Percentiles rank a stretch among this genome's conserved stretches.
These are phyloP conservation scores for Butorides virescens DNA, from an alignment of 2,113 vertebrate species.

Conservation along the genomic window DNA sequence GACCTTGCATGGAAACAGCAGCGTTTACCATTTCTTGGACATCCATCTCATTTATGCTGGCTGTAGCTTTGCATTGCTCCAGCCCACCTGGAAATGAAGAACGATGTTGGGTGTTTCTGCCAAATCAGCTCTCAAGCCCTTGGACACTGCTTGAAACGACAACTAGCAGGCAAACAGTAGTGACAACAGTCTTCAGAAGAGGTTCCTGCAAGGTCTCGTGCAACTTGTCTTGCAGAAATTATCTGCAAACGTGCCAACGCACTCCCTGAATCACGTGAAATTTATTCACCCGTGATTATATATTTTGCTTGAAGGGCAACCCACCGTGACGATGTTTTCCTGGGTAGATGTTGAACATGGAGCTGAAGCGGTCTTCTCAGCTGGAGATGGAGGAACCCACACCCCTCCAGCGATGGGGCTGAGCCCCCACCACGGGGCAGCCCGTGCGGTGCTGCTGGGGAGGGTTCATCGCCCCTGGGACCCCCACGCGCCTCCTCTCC, in stretches of 20 bases:
- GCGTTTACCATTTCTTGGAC: neutral
- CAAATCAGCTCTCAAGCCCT: neutral
- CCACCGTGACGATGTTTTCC: accelerated
- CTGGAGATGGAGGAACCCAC: neutral
- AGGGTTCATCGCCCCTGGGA: neutral
- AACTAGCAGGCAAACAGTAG: neutral
- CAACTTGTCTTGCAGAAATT: neutral
- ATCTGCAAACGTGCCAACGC: accelerated
- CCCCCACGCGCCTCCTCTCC: accelerated
- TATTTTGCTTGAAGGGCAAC: neutral
- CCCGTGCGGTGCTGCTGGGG: neutral
- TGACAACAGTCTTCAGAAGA: neutral
- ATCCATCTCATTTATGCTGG: neutral
- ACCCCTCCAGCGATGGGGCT: neutral
- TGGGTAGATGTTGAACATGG: neutral
- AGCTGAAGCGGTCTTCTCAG: neutral
- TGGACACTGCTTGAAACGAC: accelerated
- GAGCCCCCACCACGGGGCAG: neutral
- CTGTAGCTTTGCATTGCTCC: neutral
- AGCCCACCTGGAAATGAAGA: neutral
- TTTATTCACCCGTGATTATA: neutral
- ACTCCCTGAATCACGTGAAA: neutral
- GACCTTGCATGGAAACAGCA: neutral
- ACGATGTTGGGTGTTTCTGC: accelerated
- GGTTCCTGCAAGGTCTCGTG: neutral